A percentile compares a stretch with the other conserved stretches of the same genome.
Conservation (phyloP, 2,797 vertebrate species). For the Pitangus sulphuratus region DNA sequence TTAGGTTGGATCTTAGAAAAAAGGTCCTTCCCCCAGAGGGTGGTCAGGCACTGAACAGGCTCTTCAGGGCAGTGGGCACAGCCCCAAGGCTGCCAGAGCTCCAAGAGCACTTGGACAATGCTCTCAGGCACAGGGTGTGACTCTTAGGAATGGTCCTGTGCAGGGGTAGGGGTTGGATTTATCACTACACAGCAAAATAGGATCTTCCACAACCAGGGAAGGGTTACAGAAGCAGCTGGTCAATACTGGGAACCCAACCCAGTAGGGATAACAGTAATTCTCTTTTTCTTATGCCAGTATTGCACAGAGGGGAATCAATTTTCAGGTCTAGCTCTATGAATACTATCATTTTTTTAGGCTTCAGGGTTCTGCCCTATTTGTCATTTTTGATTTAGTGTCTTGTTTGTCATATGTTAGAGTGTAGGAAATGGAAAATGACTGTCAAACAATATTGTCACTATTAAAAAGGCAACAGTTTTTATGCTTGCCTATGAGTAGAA, state of each 20-base stretch:
- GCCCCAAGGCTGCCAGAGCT: not conserved
- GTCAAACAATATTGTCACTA: not conserved
- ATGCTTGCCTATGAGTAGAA: not conserved
- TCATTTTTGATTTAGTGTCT: not conserved
- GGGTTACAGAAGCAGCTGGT: not conserved
- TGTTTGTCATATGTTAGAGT: not conserved
- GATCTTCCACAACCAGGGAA: not conserved
- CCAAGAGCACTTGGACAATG: not conserved
- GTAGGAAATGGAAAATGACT: not conserved
- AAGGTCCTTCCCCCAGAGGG: not conserved
- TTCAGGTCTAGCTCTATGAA: not conserved
- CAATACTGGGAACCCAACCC: not conserved
- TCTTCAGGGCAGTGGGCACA: not conserved
- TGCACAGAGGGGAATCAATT: not conserved
- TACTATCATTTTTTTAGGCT: not conserved
- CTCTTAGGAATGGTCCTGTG: not conserved
- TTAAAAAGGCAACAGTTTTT: not conserved
- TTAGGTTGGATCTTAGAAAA: not conserved
- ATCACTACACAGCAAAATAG: not conserved
- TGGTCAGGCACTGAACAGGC: not conserved
- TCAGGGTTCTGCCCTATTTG: not conserved
- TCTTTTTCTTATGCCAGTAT: not conserved
- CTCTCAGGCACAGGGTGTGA: not conserved
- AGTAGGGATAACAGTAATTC: not conserved
- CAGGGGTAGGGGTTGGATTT: not conserved